Base-by-base conservation (phyloP, 2,888 invertebrate genomes). In the Noctua pronuba region DNA sequence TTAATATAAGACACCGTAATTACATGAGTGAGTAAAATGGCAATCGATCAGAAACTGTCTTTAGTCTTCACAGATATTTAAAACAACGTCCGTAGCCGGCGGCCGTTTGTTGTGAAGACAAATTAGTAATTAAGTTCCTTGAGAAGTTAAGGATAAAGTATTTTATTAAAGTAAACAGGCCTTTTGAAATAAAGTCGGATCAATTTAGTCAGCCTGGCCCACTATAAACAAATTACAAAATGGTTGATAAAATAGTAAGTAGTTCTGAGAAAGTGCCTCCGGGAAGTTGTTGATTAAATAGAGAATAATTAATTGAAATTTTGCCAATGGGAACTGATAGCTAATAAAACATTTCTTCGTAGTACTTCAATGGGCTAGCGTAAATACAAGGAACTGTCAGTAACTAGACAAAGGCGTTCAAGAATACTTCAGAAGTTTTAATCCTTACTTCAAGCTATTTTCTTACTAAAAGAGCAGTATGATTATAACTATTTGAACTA, bases 261-360 rank as follows among this genome's bases (percentile, higher is more conserved):
- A 7, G 18, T 65, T 72, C 72, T 72, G 4, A 41, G 18, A 72
- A 75, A 68, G 8, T 68, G 18, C 41, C 24, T 73, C 31, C 4
- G 10, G 41, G 64, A 75, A 41, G 24, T 24, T 31, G 18, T 41
- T 24, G 28, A 67, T 70, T 21, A 35, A 41, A 21, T 28, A 38
- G 28, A 35, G 58, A 44, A 35, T 35, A 49, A n/a, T 21, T 62
- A 28, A 52, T 24, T 64, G 35, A 18, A 77, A 52, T 58, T 10
- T 38, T 18, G 11, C 11, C 5, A 73, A 18, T 49, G n/a, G 0
- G 0, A 64, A 41, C 21, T n/a, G 1, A 21, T 11, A 16, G 38
- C 16, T 46, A 67, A 16, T 28, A 44, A 21, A 62, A 35, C 0
- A 24, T 64, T 77, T 28, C 7, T 28, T 77, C 2, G 21, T 10